Evolutionary conservation across 1,140 invertebrate species (phyloP).

Genomic region (Oryctes rhinoceros): DNA sequence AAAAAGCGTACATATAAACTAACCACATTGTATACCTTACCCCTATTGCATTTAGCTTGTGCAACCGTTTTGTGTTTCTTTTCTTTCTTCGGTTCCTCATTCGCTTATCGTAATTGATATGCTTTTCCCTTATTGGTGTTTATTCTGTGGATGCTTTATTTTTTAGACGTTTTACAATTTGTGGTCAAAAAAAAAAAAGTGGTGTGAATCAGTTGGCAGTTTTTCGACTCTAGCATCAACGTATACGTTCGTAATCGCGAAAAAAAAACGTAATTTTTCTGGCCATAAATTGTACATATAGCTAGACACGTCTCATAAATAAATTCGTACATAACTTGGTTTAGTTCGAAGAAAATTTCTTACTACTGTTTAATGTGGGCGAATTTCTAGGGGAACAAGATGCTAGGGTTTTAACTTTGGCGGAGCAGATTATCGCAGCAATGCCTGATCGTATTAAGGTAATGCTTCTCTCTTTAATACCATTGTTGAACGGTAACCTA

Average conservation of each 20-base stretch:
- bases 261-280: not conserved
- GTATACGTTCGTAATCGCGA: not conserved
- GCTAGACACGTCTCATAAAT: not conserved
- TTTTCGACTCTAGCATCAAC: not conserved
- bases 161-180: not conserved
- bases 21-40: not conserved
- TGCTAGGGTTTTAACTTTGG: conserved; percentile 89
- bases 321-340: not conserved
- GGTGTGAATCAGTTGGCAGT: not conserved
- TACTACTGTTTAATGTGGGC: not conserved
- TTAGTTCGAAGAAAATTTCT: not conserved
- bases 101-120: conserved; percentile 11
- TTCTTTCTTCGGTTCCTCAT: not conserved
- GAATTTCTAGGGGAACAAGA: conserved; percentile 85
- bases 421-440: conserved; percentile 97
- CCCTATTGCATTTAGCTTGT: conserved; percentile 5
- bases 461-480: not conserved
- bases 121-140: conserved; percentile 7
- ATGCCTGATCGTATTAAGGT: conserved; percentile 97
- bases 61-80: not conserved
- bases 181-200: not conserved
- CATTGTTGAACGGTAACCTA: not conserved
- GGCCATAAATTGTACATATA: conserved; percentile 13
- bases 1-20: not conserved
- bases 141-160: conserved; percentile 1